Evolutionary conservation across 2,113 vertebrate species (phyloP).

Genomic region (Apistogramma diplotaenia): DNA sequence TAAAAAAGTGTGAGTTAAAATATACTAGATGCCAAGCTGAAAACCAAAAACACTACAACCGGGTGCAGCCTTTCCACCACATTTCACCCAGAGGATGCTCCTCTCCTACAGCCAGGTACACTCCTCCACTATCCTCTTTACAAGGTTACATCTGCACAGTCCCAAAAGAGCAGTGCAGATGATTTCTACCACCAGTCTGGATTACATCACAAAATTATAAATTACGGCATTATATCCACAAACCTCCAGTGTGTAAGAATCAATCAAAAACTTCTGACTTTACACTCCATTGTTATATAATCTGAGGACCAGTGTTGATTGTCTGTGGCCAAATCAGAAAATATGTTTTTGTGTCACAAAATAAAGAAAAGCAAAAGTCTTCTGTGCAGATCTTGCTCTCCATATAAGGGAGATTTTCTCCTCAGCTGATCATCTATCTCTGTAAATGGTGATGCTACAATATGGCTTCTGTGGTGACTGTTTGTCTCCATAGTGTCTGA

Average conservation of each 20-base stretch:
- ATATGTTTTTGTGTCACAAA: neutral
- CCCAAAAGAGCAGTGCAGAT: conserved; percentile 4
- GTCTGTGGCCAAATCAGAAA: neutral
- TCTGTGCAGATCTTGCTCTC: conserved; percentile 8
- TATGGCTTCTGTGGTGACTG: conserved; percentile 28
- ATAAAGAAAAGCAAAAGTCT: neutral
- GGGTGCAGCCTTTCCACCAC: neutral
- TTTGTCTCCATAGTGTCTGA: conserved; percentile 24
- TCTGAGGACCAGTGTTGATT: neutral
- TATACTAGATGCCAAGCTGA: neutral
- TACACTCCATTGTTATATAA: neutral
- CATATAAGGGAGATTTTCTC: conserved; percentile 17
- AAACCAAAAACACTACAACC: neutral
- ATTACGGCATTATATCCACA: conserved; percentile 9
- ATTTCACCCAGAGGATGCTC: neutral
- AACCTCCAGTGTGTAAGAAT: neutral
- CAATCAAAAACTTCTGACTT: conserved; percentile 1
- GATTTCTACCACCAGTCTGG: conserved; percentile 26
- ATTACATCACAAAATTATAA: neutral
- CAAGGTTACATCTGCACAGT: neutral
- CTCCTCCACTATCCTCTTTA: neutral
- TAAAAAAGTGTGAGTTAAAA: neutral
- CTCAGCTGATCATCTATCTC: conserved; percentile 32
- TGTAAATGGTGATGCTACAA: conserved; percentile 29
- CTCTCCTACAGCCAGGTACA: neutral